Base-by-base conservation (phyloP, 1,140 invertebrate species). In the Trissolcus basalis region DNA sequence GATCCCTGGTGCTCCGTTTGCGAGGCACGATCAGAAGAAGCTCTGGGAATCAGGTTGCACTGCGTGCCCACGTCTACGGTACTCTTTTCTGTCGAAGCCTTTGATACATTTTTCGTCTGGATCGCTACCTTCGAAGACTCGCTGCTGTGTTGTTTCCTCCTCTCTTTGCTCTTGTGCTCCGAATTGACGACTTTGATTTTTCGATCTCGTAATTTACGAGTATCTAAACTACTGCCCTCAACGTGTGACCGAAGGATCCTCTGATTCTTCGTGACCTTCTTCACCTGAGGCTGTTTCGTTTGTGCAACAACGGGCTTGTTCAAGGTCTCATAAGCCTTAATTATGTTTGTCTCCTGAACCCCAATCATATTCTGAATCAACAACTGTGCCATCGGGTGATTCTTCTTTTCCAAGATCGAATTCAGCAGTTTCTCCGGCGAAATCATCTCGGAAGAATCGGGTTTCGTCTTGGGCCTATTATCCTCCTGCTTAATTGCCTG, bases 351-450 rank as follows among this genome's bases (percentile, higher is more conserved):
- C 61, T 86, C 81, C 32, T 83, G 79, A 27, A 86, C 41, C 5
- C 86, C 87, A 43, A 88, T 88, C 49, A 88, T 81, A 39, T 84
- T 85, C 4, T 82, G 81, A 41, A 88, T 87, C n/a, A 88, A 32
- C 16, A 87, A 63, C 44, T 87, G 83, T 0, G 86, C 86, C 43
- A 85, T 79, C 4, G 87, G 86, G 64, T 86, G 83, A 53, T 75
- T 80, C 12, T 84, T 81, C 32, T 86, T 81, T 5, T 85, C 82
- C 0, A 82, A 75, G 16, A 88, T 86, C 10, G 86, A 64, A 59
- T 85, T 81, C 7, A 88, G 64, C 41, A 88, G 80, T 48, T 81
- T 75, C 48, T 87, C 86, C 0, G 86, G 86, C 0, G 85, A 81
- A 14, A 87, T 13, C 7, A 12, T 44, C 12, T 44, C 12, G 1